phyloP scores from a whole-genome alignment of 1,140 invertebrate genomes.

The Cyclargus thomasi region DNA sequence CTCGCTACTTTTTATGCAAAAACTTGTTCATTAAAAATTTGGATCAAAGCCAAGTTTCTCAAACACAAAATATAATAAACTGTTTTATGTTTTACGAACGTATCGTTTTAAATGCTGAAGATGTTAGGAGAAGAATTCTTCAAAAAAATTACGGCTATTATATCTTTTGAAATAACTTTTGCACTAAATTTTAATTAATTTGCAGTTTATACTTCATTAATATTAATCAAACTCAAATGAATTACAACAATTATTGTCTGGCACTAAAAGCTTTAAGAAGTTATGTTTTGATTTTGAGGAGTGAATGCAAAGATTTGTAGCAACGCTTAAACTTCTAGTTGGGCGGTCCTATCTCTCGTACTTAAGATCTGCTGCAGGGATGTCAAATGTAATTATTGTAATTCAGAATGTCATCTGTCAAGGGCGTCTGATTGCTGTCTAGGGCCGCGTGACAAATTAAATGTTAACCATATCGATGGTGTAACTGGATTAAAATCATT shows the following conservation, averaged over 20 bases:
- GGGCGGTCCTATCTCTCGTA: background rate
- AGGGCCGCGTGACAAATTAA: constrained; percentile 28
- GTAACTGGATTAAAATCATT: background rate
- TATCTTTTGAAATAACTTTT: background rate
- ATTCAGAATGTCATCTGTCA: constrained; percentile 43
- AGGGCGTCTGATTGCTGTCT: constrained; percentile 27
- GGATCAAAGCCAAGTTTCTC: constrained; percentile 52
- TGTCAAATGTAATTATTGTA: constrained; percentile 40
- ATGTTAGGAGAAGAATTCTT: background rate
- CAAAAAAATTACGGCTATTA: background rate
- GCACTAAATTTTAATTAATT: background rate
- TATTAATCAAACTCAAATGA: background rate
- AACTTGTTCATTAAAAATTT: constrained; percentile 51
- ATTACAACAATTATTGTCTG: background rate
- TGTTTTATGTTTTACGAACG: constrained; percentile 18
- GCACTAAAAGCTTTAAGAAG: background rate
- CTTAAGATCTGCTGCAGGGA: constrained; percentile 26
- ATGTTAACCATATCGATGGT: constrained; percentile 24
- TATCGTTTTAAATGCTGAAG: constrained; percentile 17
- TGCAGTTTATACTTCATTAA: background rate
- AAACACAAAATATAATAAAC: constrained; percentile 24
- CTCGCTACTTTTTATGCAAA: constrained; percentile 44
- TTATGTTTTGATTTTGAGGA: background rate
- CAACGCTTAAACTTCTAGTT: too few species aligned
- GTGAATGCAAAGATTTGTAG: background rate